Evolutionary conservation across 37 sponge, comb jelly and placozoan species (phyloP).

Genomic region (Ianthella basta): DNA sequence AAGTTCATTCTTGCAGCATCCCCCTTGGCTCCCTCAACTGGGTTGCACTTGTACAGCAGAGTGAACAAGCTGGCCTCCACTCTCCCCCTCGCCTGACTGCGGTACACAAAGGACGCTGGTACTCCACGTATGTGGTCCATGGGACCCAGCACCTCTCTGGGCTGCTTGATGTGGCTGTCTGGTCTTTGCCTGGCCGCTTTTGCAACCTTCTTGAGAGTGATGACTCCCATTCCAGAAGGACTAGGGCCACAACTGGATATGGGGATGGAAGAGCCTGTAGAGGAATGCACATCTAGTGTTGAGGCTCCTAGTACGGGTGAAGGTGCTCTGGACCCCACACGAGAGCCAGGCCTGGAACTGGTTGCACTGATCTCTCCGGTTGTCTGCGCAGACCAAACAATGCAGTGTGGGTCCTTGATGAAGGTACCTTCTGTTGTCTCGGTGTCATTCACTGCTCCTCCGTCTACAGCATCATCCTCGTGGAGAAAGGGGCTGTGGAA

Average conservation of each 20-base stretch:
- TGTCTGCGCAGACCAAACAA: conserved; percentile 8
- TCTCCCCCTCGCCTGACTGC: conserved; percentile 13
- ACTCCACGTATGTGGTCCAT: conserved; percentile 24
- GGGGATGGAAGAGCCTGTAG: too few relatives aligned
- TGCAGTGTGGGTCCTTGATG: conserved; percentile 6
- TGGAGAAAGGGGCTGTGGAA: neutral
- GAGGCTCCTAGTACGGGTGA: neutral
- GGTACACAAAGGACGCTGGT: conserved; percentile 7
- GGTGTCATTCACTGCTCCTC: neutral
- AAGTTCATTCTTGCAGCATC: neutral
- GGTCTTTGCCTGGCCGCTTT: neutral
- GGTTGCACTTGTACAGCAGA: neutral
- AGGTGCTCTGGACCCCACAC: neutral
- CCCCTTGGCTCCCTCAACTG: neutral
- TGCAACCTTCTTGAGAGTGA: conserved; percentile 20
- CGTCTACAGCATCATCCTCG: neutral
- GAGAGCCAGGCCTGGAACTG: conserved; percentile 1
- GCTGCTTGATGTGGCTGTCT: neutral
- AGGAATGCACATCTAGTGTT: too few relatives aligned
- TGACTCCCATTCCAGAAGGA: neutral
- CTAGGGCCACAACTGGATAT: too few relatives aligned
- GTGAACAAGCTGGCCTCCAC: conserved; percentile 3
- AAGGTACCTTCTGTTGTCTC: neutral
- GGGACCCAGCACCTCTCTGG: conserved; percentile 18
- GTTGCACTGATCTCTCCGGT: conserved; percentile 5